Conservation (phyloP, 2,888 invertebrate species). For the Epinotia bilunana region DNA sequence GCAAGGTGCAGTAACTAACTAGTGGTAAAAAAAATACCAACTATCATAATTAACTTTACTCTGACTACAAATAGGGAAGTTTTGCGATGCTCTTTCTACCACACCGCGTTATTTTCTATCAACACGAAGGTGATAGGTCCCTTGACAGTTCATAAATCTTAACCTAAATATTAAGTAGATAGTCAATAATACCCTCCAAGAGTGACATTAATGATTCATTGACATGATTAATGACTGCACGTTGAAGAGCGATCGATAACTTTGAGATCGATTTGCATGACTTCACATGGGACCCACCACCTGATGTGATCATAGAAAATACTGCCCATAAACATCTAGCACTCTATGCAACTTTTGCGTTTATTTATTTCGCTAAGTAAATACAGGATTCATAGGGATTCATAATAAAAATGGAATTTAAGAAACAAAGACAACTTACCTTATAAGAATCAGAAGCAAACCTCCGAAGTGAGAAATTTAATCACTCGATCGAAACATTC, state of each 20-base stretch:
- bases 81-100: conserved; percentile 41
- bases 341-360: conserved; percentile 12
- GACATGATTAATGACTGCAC: conserved; percentile 14
- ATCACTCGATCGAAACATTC: conserved; percentile 72
- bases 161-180: neutral
- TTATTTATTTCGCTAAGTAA: neutral
- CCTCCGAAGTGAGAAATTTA: conserved; percentile 58
- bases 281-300: conserved; percentile 37
- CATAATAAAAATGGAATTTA: conserved; percentile 55
- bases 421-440: conserved; percentile 70
- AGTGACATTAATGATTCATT: conserved; percentile 9
- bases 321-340: conserved; percentile 15
- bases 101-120: conserved; percentile 12
- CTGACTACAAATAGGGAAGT: conserved; percentile 24
- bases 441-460: conserved; percentile 57
- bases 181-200: conserved; percentile 6
- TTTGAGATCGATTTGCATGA: conserved; percentile 25
- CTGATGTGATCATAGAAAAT: conserved; percentile 33
- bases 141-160: conserved; percentile 20
- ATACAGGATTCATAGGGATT: conserved; percentile 14
- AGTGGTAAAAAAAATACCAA: conserved; percentile 4
- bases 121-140: conserved; percentile 34
- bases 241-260: conserved; percentile 21
- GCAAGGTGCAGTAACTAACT: conserved; percentile 32
- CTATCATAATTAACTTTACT: conserved; percentile 17